Conservation (phyloP, 37 sponge, comb jelly and placozoan species). For the Petrosia ficiformis region DNA sequence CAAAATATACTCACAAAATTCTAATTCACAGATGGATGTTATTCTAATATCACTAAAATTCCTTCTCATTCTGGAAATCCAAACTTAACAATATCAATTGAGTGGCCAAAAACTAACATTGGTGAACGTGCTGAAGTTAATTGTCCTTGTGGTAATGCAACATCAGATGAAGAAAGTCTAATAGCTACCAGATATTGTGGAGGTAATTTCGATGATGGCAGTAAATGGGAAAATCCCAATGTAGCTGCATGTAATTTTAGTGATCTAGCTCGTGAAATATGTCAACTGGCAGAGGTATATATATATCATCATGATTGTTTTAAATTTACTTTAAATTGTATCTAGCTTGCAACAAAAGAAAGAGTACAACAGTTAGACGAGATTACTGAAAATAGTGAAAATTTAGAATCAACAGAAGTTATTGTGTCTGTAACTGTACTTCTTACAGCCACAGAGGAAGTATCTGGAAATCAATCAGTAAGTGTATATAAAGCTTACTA, state of each 20-base stretch:
- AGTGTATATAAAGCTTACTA: neutral
- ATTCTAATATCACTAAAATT: conserved; percentile 1
- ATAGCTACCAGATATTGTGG: conserved; percentile 39
- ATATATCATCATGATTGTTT: neutral
- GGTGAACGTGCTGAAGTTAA: conserved; percentile 10
- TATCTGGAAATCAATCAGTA: neutral
- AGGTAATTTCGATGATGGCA: conserved; percentile 36
- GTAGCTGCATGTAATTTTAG: conserved; percentile 27
- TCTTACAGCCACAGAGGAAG: neutral
- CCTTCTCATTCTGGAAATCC: neutral
- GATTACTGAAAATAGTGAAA: neutral
- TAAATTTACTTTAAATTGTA: no score
- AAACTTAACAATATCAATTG: neutral
- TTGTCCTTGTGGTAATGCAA: conserved; percentile 54
- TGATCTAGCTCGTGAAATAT: conserved; percentile 2
- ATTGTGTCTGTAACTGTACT: neutral
- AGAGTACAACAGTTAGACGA: neutral
- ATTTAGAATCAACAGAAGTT: neutral
- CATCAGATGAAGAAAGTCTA: neutral
- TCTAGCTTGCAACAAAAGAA: no score
- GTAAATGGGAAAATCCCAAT: conserved; percentile 20
- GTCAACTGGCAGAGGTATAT: conserved; percentile 21
- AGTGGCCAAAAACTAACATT: conserved; percentile 47
- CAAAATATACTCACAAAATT: neutral
- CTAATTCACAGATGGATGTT: conserved; percentile 36